These are phyloP conservation scores for Symphodus melops DNA, from an alignment of 2,113 vertebrate genomes.

Conservation along the genomic window DNA sequence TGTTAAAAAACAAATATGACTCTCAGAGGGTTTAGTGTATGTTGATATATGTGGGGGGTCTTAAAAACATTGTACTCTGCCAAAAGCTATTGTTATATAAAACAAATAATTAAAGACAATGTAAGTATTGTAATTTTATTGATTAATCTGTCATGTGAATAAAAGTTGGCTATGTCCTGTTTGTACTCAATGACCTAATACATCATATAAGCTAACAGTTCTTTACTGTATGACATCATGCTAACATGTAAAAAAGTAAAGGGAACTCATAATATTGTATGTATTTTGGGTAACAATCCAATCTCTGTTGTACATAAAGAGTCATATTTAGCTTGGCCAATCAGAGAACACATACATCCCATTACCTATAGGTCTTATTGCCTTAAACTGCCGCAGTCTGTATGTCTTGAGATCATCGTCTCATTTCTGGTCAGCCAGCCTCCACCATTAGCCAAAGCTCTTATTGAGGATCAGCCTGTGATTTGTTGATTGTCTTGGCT, in stretches of 20 bases:
- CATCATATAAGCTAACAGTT: neutral
- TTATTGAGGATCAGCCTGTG: constrained; percentile 57
- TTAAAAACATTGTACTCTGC: too few species aligned
- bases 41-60: too few species aligned
- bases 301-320: constrained; percentile 11
- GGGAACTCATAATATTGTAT: constrained; percentile 12
- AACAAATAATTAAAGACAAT: neutral
- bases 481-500: constrained; percentile 77
- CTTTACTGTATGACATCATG: constrained; percentile 9
- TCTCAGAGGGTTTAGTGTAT: too few species aligned
- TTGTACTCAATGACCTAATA: constrained; percentile 1
- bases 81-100: too few species aligned
- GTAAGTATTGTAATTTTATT: neutral
- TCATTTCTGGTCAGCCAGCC: constrained; percentile 42
- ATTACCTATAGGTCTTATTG: constrained; percentile 33
- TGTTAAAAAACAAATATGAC: too few species aligned
- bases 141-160: neutral
- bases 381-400: constrained; percentile 18
- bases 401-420: constrained; percentile 55
- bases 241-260: constrained; percentile 6
- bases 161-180: neutral
- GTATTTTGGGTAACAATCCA: constrained; percentile 25
- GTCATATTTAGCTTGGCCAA: constrained; percentile 43
- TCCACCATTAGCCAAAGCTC: constrained; percentile 41
- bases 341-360: constrained; percentile 13